Evolutionary conservation across 2,888 invertebrate genomes (phyloP).

Genomic region (Oxyscelio sp.): DNA sequence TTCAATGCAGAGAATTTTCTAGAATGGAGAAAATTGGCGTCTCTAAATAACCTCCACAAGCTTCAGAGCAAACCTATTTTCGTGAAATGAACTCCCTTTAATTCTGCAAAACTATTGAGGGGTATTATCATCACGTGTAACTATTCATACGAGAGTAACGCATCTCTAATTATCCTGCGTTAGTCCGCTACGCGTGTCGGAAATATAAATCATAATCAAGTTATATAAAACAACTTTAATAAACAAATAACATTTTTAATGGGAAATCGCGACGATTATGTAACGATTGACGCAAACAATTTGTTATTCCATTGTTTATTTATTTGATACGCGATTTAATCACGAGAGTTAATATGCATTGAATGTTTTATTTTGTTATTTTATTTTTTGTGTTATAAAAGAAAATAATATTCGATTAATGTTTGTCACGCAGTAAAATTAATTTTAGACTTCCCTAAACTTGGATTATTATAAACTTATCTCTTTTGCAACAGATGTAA

Average conservation of each 20-base stretch:
- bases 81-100: constrained; percentile 47
- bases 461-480: neutral
- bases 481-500: constrained; percentile 37
- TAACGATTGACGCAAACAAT: neutral
- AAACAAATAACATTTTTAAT: constrained; percentile 7
- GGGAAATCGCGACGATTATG: neutral
- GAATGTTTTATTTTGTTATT: too few species aligned
- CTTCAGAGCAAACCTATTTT: constrained; percentile 42
- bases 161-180: constrained; percentile 43
- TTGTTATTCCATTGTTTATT: constrained; percentile 1
- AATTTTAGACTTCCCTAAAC: constrained; percentile 9
- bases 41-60: constrained; percentile 1
- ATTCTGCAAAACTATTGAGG: constrained; percentile 31
- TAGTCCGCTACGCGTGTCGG: neutral
- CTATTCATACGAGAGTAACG: constrained; percentile 43
- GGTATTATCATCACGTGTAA: constrained; percentile 14
- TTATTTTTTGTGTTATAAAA: too few species aligned
- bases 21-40: constrained; percentile 37
- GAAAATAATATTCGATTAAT: too few species aligned
- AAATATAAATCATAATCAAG: constrained; percentile 20
- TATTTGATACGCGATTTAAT: too few species aligned
- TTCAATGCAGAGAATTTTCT: too few species aligned
- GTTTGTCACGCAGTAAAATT: too few species aligned
- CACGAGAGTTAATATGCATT: too few species aligned
- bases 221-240: neutral